A percentile compares a stretch with the other conserved stretches of the same genome.
These are phyloP conservation scores for Aleiodes sp. DNA, from an alignment of 1,140 invertebrate species.

Conservation along the genomic window DNA sequence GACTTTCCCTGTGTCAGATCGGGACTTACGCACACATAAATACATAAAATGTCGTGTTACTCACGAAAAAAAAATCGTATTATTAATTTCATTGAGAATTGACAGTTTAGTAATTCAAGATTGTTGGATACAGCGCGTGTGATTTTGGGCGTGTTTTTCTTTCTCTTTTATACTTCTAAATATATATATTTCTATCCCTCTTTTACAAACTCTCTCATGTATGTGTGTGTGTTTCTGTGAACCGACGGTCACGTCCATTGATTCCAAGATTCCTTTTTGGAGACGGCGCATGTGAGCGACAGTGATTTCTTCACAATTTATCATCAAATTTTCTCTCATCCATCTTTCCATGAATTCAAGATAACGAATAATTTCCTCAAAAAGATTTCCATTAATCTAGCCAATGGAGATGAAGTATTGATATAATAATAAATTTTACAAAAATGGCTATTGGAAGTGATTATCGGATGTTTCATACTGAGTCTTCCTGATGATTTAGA, in stretches of 20 bases:
- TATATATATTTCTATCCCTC: neutral
- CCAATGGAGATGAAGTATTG: neutral
- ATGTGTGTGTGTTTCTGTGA: slow-evolving; percentile 2
- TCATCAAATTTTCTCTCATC: neutral
- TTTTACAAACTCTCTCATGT: neutral
- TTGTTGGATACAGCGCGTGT: neutral
- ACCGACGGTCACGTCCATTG: slow-evolving; percentile 28
- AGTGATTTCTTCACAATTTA: too few relatives aligned
- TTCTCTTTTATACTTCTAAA: neutral
- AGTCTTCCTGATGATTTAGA: neutral
- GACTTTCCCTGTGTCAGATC: neutral
- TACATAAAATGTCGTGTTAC: neutral
- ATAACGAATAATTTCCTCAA: neutral
- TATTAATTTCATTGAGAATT: neutral
- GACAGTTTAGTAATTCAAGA: slow-evolving; percentile 7
- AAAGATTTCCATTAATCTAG: neutral
- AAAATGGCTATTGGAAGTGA: neutral
- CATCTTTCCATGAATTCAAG: neutral
- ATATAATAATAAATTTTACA: neutral
- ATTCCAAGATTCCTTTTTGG: slow-evolving; percentile 23
- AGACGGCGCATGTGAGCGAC: slow-evolving; percentile 22
- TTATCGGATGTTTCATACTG: neutral
- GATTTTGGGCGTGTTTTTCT: slow-evolving; percentile 1
- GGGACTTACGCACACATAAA: neutral
- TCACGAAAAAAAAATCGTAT: too few relatives aligned